These are phyloP conservation scores for Anoplius nigerrimus DNA, from an alignment of 2,888 invertebrate species.

Conservation along the genomic window DNA sequence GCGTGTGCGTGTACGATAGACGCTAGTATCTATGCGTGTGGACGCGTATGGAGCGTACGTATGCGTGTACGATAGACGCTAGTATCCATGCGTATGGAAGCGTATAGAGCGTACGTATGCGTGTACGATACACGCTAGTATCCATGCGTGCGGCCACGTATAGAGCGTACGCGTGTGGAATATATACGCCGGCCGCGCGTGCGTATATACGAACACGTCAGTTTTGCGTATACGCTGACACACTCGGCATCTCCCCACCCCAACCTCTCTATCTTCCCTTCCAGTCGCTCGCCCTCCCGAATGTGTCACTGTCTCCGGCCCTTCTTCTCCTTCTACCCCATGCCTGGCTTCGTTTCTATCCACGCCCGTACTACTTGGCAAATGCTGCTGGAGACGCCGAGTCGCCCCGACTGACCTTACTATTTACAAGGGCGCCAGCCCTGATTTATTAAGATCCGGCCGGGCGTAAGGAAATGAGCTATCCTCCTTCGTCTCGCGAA, in stretches of 20 bases:
- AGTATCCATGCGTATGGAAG: background rate
- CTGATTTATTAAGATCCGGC: conserved; percentile 56
- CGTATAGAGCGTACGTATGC: no score
- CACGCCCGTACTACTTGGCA: conserved; percentile 57
- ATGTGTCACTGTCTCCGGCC: conserved; percentile 4
- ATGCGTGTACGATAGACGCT: conserved; percentile 11
- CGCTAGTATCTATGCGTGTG: no score
- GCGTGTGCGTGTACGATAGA: conserved; percentile 18
- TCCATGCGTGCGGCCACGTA: conserved; percentile 25
- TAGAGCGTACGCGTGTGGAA: no score
- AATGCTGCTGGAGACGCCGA: conserved; percentile 55
- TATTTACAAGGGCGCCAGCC: conserved; percentile 53
- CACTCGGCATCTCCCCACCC: conserved; percentile 14
- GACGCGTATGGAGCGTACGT: no score
- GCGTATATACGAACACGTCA: conserved; percentile 35
- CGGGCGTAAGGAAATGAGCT: conserved; percentile 50
- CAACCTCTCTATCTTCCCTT: background rate
- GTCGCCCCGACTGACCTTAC: conserved; percentile 61
- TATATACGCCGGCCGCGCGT: conserved; percentile 15
- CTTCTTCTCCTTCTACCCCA: background rate
- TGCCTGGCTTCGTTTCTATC: conserved; percentile 11
- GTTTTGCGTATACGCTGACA: conserved; percentile 25
- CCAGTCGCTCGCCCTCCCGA: background rate
- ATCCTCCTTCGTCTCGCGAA: conserved; percentile 23
- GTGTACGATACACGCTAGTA: no score